phyloP scores from a whole-genome alignment of 2,113 vertebrate genomes.

The Albula glossodonta region DNA sequence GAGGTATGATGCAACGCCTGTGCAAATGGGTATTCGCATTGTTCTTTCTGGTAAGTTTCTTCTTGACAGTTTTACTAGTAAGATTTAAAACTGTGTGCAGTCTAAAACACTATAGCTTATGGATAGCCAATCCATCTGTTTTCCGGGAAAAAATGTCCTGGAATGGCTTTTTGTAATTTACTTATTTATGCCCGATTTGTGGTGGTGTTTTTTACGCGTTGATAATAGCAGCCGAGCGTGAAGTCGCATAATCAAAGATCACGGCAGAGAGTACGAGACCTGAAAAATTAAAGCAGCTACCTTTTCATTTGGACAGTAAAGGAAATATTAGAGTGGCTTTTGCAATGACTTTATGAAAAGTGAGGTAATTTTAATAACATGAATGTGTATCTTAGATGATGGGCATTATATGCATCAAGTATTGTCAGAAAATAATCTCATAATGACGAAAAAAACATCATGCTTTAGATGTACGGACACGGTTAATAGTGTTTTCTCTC shows the following conservation, averaged over 20 bases:
- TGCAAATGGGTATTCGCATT: neutral
- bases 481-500: neutral
- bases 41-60: neutral
- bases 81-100: neutral
- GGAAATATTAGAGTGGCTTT: neutral
- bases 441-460: neutral
- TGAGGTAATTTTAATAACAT: neutral
- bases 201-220: neutral
- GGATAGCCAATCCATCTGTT: neutral
- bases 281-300: neutral
- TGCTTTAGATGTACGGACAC: neutral
- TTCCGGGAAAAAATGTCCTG: neutral
- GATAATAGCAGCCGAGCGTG: neutral
- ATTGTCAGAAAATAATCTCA: neutral
- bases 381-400: neutral
- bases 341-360: neutral
- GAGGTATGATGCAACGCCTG: slow-evolving; percentile 18
- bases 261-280: neutral
- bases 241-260: neutral
- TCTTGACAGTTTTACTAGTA: neutral
- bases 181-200: neutral
- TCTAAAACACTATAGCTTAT: no score
- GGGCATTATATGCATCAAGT: neutral
- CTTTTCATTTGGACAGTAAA: neutral
- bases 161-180: neutral